These are phyloP conservation scores for Chromoteleia sp. DNA, from an alignment of 2,888 invertebrate species.

Conservation along the genomic window DNA sequence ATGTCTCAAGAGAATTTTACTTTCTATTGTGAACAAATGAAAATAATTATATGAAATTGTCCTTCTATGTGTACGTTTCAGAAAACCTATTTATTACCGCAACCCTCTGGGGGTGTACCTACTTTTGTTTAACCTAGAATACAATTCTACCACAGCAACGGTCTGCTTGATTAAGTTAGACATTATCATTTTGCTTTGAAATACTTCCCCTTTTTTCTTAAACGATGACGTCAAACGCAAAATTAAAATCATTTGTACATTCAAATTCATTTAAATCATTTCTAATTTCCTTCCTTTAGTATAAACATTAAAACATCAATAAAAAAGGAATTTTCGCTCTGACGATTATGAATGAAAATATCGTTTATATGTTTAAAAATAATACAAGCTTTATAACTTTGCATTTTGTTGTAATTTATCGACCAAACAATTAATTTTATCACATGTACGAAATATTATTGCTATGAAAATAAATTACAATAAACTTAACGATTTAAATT, in stretches of 20 bases:
- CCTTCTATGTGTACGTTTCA: slow-evolving; percentile 50
- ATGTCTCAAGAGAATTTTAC: slow-evolving; percentile 57
- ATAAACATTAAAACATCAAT: background rate
- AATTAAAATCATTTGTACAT: slow-evolving; percentile 18
- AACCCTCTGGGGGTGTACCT: slow-evolving; percentile 56
- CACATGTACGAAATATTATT: too few relatives aligned
- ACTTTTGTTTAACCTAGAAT: slow-evolving; percentile 65
- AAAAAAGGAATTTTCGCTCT: too few relatives aligned
- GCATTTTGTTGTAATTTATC: too few relatives aligned
- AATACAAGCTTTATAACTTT: too few relatives aligned
- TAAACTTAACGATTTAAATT: too few relatives aligned
- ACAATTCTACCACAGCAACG: slow-evolving; percentile 46
- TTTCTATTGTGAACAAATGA: slow-evolving; percentile 62
- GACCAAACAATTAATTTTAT: too few relatives aligned
- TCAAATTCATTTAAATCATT: background rate
- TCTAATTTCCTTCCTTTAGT: background rate
- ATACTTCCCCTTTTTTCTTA: slow-evolving; percentile 13
- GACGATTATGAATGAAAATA: too few relatives aligned
- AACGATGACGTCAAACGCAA: slow-evolving; percentile 25
- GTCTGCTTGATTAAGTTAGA: slow-evolving; percentile 61
- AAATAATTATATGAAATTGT: slow-evolving; percentile 64
- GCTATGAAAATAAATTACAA: too few relatives aligned
- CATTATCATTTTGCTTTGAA: slow-evolving; percentile 57
- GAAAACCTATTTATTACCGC: slow-evolving; percentile 65
- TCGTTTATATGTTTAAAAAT: too few relatives aligned